Conservation (phyloP, 2,797 vertebrate genomes). For the Podarcis lilfordi region DNA sequence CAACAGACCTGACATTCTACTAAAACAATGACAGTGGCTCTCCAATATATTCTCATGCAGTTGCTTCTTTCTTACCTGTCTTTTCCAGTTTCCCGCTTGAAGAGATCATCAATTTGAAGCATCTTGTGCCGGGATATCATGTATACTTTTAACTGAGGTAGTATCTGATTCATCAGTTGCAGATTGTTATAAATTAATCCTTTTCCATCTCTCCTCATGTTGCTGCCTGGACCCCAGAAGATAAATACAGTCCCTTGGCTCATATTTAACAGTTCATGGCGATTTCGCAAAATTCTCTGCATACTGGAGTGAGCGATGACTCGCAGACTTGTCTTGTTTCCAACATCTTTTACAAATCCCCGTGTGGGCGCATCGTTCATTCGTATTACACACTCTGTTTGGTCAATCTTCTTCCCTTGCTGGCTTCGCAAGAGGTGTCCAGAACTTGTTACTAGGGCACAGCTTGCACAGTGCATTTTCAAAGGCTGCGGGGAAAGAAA, state of each 20-base stretch:
- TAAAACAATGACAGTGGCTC: constrained; percentile 11
- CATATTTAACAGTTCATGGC: constrained; percentile 91
- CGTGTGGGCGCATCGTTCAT: constrained; percentile 95
- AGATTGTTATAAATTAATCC: constrained; percentile 96
- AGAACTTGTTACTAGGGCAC: constrained; percentile 94
- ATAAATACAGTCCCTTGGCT: constrained; percentile 94
- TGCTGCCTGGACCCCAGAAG: constrained; percentile 98
- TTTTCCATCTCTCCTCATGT: constrained; percentile 95
- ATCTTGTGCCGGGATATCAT: constrained; percentile 98
- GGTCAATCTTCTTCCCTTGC: constrained; percentile 89
- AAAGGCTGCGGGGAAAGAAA: constrained; percentile 82
- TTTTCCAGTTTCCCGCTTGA: constrained; percentile 96
- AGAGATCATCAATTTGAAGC: constrained; percentile 95
- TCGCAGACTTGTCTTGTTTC: constrained; percentile 90
- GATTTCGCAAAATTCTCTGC: constrained; percentile 90
- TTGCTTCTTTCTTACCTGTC: constrained; percentile 86
- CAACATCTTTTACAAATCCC: constrained; percentile 86
- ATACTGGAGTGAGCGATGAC: constrained; percentile 98
- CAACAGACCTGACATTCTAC: neutral
- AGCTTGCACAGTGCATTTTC: constrained; percentile 92
- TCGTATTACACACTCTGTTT: constrained; percentile 92
- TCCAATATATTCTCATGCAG: neutral
- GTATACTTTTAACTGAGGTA: constrained; percentile 91
- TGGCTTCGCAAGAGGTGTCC: constrained; percentile 90
- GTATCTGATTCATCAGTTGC: constrained; percentile 93